Evolutionary conservation across 2,888 invertebrate species (phyloP), one percentile per base, ranked within the genome.

Genomic region (Aporophyla lueneburgensis): DNA sequence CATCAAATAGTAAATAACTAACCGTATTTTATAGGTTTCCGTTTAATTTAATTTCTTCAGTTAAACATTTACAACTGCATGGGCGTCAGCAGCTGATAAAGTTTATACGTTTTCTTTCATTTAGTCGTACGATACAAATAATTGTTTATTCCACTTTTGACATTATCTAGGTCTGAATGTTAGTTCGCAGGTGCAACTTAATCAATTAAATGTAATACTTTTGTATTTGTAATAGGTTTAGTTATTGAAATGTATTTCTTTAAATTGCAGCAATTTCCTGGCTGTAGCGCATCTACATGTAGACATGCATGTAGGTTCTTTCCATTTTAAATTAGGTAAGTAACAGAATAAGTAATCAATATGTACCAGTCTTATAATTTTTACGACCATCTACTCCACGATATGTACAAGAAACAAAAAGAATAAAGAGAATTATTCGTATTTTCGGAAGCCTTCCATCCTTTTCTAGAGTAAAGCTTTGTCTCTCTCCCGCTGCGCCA

Each of bases 401-500:
- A 59, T 19, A 53, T 27, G 46, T 69, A 62, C 24, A 43, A 66
- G 21, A 16, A 66, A n/a, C n/a, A n/a, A 79, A 68, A 61, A 73
- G 7, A 71, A 27, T 27, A 53, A 63, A 40, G 6, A 67, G 4
- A 24, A 53, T 46, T 7, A 51, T 53, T n/a, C 21, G 66, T 61
- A n/a, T 79, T 83, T 83, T 85, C 43, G 68, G 67, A 71, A 59
- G 33, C n/a, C 21, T 51, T 70, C 14, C 61, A 27, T 92, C 90
- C 85, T 89, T 56, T 65, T 93, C 87, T 86, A 24, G 62, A 81
- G 58, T n/a, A 9, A 78, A 80, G 59, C 33, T 69, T 75, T 76
- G 58, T 93, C 93, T 86, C 90, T 70, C 67, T 94, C 91, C 83
- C 83, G 84, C 91, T 93, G 93, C 94, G 95, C 95, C 95, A 92